These are phyloP conservation scores for Rosalia funebris DNA, from an alignment of 2,888 invertebrate genomes.

Conservation along the genomic window DNA sequence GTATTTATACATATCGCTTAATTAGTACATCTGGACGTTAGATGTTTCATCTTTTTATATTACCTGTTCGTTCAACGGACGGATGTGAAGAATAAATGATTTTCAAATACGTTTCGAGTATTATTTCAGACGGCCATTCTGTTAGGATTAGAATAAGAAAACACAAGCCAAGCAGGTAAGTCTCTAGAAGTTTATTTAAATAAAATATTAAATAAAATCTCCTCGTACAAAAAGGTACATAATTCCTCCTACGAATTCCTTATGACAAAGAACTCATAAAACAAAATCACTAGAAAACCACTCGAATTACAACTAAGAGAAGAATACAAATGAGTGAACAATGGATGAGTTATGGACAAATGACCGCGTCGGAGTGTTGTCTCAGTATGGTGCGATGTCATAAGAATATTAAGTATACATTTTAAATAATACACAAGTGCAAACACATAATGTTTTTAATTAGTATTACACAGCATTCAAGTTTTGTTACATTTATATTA, in stretches of 20 bases:
- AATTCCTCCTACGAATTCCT: conserved; percentile 55
- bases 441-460: conserved; percentile 65
- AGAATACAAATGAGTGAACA: conserved; percentile 44
- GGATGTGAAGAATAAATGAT: too few species aligned
- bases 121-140: too few species aligned
- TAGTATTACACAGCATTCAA: conserved; percentile 66
- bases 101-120: too few species aligned
- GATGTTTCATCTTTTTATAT: too few species aligned
- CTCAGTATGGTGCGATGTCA: conserved; percentile 58
- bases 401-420: conserved; percentile 60
- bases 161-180: conserved; percentile 23
- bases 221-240: conserved; percentile 57
- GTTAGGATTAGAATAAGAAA: too few species aligned
- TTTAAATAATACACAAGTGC: conserved; percentile 63
- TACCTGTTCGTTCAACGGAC: too few species aligned
- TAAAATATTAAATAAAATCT: conserved; percentile 55
- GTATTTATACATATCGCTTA: too few species aligned
- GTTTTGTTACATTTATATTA: conserved; percentile 62
- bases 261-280: conserved; percentile 54
- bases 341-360: conserved; percentile 55
- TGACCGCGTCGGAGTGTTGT: conserved; percentile 54
- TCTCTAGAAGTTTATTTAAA: conserved; percentile 58
- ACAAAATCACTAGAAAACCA: conserved; percentile 60
- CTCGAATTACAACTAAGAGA: conserved; percentile 54
- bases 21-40: too few species aligned